Evolutionary conservation across 2,888 invertebrate genomes (phyloP).

Genomic region (Strigamia maritima): DNA sequence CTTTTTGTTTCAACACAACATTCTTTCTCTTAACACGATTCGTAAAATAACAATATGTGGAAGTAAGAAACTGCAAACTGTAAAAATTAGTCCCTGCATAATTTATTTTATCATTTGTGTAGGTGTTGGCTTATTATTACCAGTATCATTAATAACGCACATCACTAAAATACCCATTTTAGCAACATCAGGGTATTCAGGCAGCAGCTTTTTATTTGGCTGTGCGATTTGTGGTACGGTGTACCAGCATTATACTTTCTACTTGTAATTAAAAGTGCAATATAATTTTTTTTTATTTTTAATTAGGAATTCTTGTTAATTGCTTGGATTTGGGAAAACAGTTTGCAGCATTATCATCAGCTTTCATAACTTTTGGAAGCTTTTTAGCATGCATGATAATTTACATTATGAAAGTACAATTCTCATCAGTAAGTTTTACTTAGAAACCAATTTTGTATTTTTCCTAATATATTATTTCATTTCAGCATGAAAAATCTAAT

Average conservation of each 20-base stretch:
- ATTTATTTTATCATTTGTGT: background rate
- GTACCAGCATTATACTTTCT: background rate
- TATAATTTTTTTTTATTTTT: background rate
- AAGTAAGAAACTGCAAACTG: background rate
- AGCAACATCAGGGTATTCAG: background rate
- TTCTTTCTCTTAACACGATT: background rate
- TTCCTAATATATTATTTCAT: background rate
- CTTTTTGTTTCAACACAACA: background rate
- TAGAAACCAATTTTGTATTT: background rate
- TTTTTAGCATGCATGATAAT: background rate
- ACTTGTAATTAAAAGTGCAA: background rate
- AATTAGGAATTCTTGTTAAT: background rate
- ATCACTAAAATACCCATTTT: background rate
- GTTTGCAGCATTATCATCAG: background rate
- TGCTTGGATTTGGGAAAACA: conserved; percentile 16
- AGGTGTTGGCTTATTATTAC: conserved; percentile 20
- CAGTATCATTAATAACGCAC: background rate
- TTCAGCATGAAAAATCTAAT: background rate
- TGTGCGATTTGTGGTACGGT: background rate
- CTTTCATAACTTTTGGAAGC: background rate
- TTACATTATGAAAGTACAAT: background rate
- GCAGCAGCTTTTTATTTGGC: conserved; percentile 26
- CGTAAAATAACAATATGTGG: background rate
- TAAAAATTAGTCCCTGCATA: background rate
- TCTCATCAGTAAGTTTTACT: background rate